phyloP scores from a whole-genome alignment of 2,888 invertebrate species.

The Deroplatys truncata region DNA sequence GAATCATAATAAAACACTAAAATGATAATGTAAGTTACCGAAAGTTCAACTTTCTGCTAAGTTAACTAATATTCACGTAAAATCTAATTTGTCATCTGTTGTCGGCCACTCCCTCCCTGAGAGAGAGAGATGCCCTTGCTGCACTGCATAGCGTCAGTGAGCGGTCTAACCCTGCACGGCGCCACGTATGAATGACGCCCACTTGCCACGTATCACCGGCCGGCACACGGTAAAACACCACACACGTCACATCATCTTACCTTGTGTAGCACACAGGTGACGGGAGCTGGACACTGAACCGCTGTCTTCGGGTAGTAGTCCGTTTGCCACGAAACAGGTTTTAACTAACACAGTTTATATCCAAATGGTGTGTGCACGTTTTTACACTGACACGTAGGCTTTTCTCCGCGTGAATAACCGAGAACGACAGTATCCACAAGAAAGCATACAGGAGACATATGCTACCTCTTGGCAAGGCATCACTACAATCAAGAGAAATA shows the following conservation, averaged over 20 bases:
- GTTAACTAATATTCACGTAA: no score
- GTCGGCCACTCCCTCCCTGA: background rate
- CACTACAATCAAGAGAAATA: background rate
- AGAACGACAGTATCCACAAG: conserved; percentile 14
- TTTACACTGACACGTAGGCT: background rate
- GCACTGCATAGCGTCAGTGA: background rate
- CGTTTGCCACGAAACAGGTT: background rate
- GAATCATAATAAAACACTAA: no score
- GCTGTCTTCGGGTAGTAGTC: background rate
- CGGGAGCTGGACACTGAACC: no score
- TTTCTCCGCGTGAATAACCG: conserved; percentile 18
- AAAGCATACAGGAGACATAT: background rate
- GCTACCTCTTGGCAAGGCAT: background rate
- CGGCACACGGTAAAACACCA: no score
- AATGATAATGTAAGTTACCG: no score
- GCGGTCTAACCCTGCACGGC: background rate
- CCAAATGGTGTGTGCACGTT: background rate
- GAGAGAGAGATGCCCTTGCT: background rate
- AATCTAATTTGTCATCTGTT: no score
- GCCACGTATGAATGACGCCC: background rate
- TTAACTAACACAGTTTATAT: background rate
- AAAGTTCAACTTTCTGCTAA: no score
- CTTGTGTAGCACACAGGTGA: background rate
- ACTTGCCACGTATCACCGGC: background rate
- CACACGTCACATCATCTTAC: background rate